These are phyloP conservation scores for Cryptocephalus moraei DNA, from an alignment of 2,888 invertebrate species.

Conservation along the genomic window DNA sequence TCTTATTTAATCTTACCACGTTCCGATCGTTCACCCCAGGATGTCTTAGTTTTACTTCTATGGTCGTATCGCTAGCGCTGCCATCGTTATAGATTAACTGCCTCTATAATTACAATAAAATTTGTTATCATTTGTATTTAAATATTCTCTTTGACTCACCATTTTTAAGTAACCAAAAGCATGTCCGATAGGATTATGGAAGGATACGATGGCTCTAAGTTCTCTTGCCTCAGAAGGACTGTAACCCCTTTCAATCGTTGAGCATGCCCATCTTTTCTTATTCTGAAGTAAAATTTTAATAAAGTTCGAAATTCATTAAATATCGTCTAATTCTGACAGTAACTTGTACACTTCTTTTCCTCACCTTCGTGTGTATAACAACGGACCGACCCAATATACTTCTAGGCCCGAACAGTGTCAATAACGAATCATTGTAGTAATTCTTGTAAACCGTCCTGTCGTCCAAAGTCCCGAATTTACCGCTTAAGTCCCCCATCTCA, in stretches of 20 bases:
- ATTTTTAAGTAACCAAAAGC: slow-evolving; percentile 79
- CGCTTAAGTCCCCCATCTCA: slow-evolving; percentile 75
- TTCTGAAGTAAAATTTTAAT: slow-evolving; percentile 27
- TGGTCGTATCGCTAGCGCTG: slow-evolving; percentile 76
- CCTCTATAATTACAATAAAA: slow-evolving; percentile 42
- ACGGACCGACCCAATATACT: slow-evolving; percentile 81
- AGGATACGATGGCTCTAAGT: slow-evolving; percentile 78
- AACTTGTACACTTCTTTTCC: no score
- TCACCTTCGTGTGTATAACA: slow-evolving; percentile 65
- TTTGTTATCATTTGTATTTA: no score
- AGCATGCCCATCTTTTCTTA: slow-evolving; percentile 70
- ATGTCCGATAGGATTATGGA: slow-evolving; percentile 80
- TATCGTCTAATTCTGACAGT: neutral
- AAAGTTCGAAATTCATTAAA: neutral
- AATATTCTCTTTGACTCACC: slow-evolving; percentile 39
- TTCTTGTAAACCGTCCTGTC: slow-evolving; percentile 48
- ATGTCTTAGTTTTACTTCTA: slow-evolving; percentile 83
- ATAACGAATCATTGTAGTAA: slow-evolving; percentile 66
- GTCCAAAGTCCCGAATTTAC: slow-evolving; percentile 72
- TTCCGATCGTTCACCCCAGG: slow-evolving; percentile 79
- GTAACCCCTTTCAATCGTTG: slow-evolving; percentile 76
- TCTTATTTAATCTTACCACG: slow-evolving; percentile 41
- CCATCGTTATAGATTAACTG: slow-evolving; percentile 83
- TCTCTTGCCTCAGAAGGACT: slow-evolving; percentile 80
- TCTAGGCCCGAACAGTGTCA: slow-evolving; percentile 71